These are phyloP conservation scores for Bujurquina vittata DNA, from an alignment of 2,113 vertebrate species.

Conservation along the genomic window DNA sequence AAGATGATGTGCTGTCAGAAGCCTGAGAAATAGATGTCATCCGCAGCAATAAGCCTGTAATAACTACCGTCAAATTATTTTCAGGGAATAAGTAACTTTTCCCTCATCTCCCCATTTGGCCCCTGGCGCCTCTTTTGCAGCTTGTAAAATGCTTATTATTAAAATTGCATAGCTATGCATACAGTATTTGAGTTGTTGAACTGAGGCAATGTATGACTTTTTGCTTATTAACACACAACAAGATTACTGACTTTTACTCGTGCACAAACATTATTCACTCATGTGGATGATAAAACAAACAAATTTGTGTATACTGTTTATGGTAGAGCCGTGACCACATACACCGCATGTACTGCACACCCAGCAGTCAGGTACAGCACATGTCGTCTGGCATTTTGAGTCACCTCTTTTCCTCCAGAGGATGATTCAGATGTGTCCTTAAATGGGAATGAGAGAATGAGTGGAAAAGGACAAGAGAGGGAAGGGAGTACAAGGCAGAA, in stretches of 20 bases:
- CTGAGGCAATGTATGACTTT: constrained; percentile 37
- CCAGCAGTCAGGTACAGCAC: background rate
- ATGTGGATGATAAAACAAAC: constrained; percentile 32
- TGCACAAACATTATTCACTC: constrained; percentile 24
- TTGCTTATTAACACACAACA: constrained; percentile 46
- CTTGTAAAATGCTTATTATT: constrained; percentile 63
- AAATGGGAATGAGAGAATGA: background rate
- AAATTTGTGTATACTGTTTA: constrained; percentile 4
- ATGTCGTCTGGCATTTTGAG: background rate
- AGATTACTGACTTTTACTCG: constrained; percentile 26
- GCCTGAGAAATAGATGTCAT: constrained; percentile 67
- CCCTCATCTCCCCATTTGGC: constrained; percentile 53
- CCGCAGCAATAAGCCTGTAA: constrained; percentile 65
- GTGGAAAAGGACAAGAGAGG: background rate
- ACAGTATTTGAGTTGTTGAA: constrained; percentile 36
- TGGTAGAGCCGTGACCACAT: background rate
- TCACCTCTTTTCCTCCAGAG: background rate
- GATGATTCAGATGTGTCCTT: constrained; percentile 12
- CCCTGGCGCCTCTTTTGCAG: constrained; percentile 43
- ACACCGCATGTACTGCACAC: background rate
- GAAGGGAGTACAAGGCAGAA: background rate
- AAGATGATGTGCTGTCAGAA: constrained; percentile 69
- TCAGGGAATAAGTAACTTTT: constrained; percentile 58
- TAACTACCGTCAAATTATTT: constrained; percentile 72
- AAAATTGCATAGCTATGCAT: constrained; percentile 59